Evolutionary conservation across 2,113 vertebrate species (phyloP).

Genomic region (Cairina moschata): DNA sequence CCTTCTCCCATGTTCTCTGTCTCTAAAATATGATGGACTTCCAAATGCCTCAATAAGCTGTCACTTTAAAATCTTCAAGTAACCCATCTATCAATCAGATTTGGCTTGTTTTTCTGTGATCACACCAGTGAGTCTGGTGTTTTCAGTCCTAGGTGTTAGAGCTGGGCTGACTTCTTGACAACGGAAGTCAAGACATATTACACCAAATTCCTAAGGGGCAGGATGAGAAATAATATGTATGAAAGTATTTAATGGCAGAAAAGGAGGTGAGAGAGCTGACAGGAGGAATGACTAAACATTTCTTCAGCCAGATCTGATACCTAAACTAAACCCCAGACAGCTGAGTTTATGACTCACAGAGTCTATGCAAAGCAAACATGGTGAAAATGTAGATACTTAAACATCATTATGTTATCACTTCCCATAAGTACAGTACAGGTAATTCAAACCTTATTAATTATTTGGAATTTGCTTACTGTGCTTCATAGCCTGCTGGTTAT

Average conservation of each 20-base stretch:
- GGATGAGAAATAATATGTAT: not conserved
- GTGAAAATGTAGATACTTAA: not conserved
- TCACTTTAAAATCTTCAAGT: not conserved
- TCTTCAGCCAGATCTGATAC: not conserved
- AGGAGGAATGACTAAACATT: not conserved
- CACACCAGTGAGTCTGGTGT: not conserved
- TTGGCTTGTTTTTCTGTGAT: not conserved
- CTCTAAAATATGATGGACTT: not conserved
- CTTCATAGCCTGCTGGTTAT: not conserved
- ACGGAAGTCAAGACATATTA: not conserved
- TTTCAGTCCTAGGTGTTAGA: not conserved
- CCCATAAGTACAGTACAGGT: not conserved
- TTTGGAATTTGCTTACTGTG: not conserved
- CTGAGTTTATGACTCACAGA: not conserved
- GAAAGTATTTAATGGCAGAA: not conserved
- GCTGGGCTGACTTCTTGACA: not conserved
- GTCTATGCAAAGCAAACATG: not conserved
- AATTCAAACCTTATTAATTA: not conserved
- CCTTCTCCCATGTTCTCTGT: not conserved
- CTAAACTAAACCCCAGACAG: not conserved
- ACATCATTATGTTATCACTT: not conserved
- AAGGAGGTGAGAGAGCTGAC: not conserved
- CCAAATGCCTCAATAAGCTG: not conserved
- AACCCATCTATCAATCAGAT: not conserved
- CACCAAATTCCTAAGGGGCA: not conserved